Percentiles rank a stretch among this genome's conserved stretches.
Conservation (phyloP, 2,888 invertebrate species). For the Caenorhabditis macrosperma region DNA sequence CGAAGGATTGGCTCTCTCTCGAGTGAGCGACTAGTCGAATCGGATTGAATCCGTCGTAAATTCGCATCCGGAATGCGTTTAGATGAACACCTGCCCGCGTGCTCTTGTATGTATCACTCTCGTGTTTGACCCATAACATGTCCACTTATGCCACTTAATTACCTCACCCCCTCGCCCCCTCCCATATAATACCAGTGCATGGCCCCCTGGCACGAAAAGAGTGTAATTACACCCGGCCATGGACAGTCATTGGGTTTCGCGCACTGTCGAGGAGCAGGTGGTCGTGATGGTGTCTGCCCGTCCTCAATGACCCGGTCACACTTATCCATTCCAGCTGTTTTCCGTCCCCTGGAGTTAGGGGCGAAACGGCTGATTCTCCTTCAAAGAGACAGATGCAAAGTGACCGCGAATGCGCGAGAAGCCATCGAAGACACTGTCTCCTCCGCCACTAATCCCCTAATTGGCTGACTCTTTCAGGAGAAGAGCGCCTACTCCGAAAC, state of each 20-base stretch:
- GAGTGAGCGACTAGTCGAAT: neutral
- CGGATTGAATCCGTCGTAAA: neutral
- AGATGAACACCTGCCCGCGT: constrained; percentile 51
- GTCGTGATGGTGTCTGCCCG: neutral
- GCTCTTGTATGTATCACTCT: constrained; percentile 47
- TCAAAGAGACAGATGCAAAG: constrained; percentile 30
- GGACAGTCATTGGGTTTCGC: constrained; percentile 48
- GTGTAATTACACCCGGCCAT: constrained; percentile 25
- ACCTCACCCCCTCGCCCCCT: constrained; percentile 34
- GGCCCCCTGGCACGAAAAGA: constrained; percentile 26
- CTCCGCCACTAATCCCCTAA: constrained; percentile 30
- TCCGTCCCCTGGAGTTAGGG: constrained; percentile 29
- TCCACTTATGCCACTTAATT: constrained; percentile 51
- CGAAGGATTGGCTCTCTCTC: neutral
- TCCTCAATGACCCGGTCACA: constrained; percentile 60
- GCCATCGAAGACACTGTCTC: constrained; percentile 6
- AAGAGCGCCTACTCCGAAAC: neutral
- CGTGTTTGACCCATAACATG: constrained; percentile 53
- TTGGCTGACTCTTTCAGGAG: constrained; percentile 31
- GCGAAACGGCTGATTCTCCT: constrained; percentile 13
- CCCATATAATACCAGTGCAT: constrained; percentile 46
- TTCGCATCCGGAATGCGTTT: neutral
- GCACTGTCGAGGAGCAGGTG: constrained; percentile 53
- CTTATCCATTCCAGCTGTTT: constrained; percentile 61
- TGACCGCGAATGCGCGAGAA: constrained; percentile 9